phyloP scores from a whole-genome alignment of 2,888 invertebrate genomes.

The Nycteola revayana region DNA sequence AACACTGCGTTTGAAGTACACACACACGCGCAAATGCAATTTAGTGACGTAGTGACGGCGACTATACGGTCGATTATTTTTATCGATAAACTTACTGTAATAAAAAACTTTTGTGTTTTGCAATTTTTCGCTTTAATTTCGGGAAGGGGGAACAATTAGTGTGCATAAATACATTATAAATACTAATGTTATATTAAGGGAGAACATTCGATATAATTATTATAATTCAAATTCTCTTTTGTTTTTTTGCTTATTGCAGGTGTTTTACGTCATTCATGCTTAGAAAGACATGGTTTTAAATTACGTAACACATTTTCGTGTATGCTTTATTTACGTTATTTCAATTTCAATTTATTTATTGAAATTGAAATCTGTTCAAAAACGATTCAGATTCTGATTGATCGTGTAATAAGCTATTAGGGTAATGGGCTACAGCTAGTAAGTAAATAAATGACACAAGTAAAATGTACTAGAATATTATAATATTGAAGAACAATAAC shows the following conservation, averaged over 20 bases:
- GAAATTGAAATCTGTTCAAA: background rate
- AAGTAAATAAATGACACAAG: background rate
- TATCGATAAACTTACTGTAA: background rate
- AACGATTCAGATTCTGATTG: background rate
- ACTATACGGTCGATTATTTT: background rate
- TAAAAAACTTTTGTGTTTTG: background rate
- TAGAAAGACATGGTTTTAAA: too few species aligned
- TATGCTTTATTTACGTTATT: too few species aligned
- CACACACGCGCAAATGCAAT: background rate
- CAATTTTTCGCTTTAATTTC: background rate
- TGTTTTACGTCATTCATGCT: too few species aligned
- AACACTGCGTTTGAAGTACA: background rate
- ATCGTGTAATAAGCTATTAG: background rate
- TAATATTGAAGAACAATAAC: background rate
- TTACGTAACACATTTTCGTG: too few species aligned
- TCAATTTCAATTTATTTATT: background rate
- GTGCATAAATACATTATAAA: too few species aligned
- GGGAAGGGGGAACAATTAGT: too few species aligned
- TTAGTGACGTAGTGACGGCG: background rate
- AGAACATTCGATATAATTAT: too few species aligned
- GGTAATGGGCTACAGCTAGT: too few species aligned
- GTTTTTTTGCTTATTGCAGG: too few species aligned
- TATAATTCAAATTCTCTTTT: too few species aligned
- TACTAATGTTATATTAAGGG: conserved; percentile 2
- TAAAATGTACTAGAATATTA: background rate